phyloP scores from a whole-genome alignment of 1,140 invertebrate species.

The Euwallacea fornicatus region DNA sequence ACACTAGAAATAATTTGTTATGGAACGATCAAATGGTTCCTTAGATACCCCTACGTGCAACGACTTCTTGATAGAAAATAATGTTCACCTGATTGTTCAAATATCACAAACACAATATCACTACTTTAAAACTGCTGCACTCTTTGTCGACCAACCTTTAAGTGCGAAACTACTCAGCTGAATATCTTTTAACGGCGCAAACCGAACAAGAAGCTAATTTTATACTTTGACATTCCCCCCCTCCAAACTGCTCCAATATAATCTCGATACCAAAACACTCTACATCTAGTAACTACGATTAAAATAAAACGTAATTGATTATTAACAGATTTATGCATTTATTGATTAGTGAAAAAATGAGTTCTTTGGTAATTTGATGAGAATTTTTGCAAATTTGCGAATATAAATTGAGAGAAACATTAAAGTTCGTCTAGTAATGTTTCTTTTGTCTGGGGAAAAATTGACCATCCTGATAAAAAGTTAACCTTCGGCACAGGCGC shows the following conservation, averaged over 20 bases:
- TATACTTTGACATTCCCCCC: conserved; percentile 38
- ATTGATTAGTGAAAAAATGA: no score
- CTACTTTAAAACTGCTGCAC: background rate
- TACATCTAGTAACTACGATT: background rate
- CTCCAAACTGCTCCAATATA: conserved; percentile 36
- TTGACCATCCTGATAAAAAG: background rate
- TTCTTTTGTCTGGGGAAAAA: background rate
- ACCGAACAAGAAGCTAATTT: conserved; percentile 12
- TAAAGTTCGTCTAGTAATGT: background rate
- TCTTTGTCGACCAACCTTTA: no score
- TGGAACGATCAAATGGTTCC: conserved; percentile 30
- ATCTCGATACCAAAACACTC: conserved; percentile 19
- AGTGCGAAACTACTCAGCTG: background rate
- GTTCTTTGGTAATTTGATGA: no score
- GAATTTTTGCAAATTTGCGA: background rate
- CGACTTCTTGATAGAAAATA: background rate
- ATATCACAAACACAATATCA: background rate
- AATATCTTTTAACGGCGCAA: background rate
- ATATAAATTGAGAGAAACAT: background rate
- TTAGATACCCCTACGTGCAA: background rate
- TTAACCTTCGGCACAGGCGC: no score
- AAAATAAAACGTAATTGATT: no score
- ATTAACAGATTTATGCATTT: no score
- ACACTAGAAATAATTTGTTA: conserved; percentile 52
- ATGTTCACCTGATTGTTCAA: conserved; percentile 17